Percentiles rank a stretch among this genome's conserved stretches.
phyloP scores from a whole-genome alignment of 92 coral and sea anemone species.

The Diadumene lineata region DNA sequence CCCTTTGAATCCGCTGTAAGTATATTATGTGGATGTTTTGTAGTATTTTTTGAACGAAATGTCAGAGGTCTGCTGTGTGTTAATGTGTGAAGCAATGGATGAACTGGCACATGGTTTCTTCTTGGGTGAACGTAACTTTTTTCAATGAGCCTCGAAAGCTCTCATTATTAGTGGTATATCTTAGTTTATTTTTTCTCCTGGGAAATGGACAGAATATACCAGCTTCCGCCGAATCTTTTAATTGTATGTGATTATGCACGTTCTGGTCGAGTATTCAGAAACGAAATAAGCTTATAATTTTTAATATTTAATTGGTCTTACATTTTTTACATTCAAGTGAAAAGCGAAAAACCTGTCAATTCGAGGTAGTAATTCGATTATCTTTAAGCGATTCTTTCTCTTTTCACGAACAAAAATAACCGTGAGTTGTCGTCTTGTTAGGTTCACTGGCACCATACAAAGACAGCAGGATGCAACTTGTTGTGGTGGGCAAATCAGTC shows the following conservation, averaged over 20 bases:
- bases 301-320: too few species aligned
- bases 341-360: too few species aligned
- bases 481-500: neutral
- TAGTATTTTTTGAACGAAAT: neutral
- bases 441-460: neutral
- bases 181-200: too few species aligned
- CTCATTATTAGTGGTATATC: too few species aligned
- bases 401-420: neutral
- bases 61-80: slow-evolving; percentile 3
- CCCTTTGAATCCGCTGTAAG: slow-evolving; percentile 32
- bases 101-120: neutral
- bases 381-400: neutral
- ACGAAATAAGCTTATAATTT: too few species aligned
- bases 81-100: neutral
- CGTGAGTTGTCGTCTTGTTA: neutral
- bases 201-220: too few species aligned
- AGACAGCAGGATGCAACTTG: neutral
- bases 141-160: too few species aligned
- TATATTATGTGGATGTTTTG: neutral
- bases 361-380: too few species aligned
- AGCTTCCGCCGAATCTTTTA: too few species aligned
- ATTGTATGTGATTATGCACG: too few species aligned
- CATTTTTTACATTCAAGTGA: too few species aligned
- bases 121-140: neutral
- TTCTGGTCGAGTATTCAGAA: too few species aligned